phyloP scores from a whole-genome alignment of 2,113 vertebrate genomes.

The Camelus bactrianus region DNA sequence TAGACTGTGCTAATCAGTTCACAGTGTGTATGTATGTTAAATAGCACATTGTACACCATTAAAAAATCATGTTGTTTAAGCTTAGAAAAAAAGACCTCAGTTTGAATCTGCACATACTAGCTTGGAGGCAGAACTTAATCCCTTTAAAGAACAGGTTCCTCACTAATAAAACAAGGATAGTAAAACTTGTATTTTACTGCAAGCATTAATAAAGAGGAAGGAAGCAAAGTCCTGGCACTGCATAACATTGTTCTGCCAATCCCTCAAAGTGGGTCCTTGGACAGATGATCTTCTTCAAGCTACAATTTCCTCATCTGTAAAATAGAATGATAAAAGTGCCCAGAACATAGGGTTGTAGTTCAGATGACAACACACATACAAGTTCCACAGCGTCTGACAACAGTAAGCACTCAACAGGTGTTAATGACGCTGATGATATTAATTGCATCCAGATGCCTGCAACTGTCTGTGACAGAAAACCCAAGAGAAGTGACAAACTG shows the following conservation, averaged over 20 bases:
- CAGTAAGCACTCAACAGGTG: too few relatives aligned
- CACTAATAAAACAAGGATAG: background rate
- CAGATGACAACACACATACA: background rate
- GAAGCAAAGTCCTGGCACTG: background rate
- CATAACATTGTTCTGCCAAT: background rate
- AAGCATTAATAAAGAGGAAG: background rate
- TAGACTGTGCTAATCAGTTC: background rate
- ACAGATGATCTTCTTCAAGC: background rate
- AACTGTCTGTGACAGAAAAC: background rate
- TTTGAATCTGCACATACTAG: background rate
- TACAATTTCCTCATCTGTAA: background rate
- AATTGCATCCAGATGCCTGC: background rate
- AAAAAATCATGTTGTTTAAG: background rate
- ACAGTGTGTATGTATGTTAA: background rate
- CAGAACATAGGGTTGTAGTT: background rate
- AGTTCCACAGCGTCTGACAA: background rate
- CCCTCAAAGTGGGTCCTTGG: background rate
- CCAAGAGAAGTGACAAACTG: background rate
- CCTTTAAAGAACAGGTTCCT: background rate
- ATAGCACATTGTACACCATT: background rate
- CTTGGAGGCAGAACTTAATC: background rate
- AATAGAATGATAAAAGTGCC: background rate
- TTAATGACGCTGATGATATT: background rate
- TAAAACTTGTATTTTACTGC: background rate
- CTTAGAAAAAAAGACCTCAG: background rate